A percentile compares a stretch with the other conserved stretches of the same genome.
phyloP scores from a whole-genome alignment of 2,113 vertebrate genomes.

The Tricholaema leucomelas region DNA sequence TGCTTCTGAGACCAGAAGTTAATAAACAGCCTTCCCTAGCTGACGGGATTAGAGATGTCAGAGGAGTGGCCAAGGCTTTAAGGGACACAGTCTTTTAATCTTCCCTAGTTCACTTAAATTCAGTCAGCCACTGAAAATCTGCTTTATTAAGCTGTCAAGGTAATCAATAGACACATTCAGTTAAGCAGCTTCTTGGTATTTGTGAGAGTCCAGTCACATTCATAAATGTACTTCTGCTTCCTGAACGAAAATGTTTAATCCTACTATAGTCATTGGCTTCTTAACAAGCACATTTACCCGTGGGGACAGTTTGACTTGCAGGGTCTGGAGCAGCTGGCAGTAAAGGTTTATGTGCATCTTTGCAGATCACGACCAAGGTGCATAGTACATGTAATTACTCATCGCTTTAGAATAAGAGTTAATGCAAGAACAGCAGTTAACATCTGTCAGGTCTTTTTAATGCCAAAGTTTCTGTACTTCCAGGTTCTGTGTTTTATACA shows the following conservation, averaged over 20 bases:
- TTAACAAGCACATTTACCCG: fast-evolving
- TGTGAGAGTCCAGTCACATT: not conserved
- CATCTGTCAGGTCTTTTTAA: not conserved
- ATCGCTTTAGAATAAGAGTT: not conserved
- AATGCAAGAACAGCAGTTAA: not conserved
- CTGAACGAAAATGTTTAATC: not conserved
- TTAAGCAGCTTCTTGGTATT: not conserved
- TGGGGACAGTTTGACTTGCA: not conserved
- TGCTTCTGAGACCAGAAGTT: not conserved
- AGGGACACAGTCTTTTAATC: not conserved
- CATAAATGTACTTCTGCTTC: not conserved
- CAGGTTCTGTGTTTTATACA: not conserved
- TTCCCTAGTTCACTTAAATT: not conserved
- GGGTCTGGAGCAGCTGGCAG: not conserved
- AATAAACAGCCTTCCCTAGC: not conserved
- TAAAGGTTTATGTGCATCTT: not conserved
- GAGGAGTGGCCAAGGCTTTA: not conserved
- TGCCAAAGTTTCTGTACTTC: not conserved
- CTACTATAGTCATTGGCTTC: fast-evolving
- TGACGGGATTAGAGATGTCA: not conserved
- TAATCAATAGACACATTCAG: not conserved
- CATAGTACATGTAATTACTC: not conserved
- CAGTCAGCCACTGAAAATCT: not conserved
- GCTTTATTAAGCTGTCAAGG: not conserved
- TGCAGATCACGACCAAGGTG: fast-evolving